phyloP scores from a whole-genome alignment of 2,888 invertebrate genomes.

The Drosophila neonasuta region DNA sequence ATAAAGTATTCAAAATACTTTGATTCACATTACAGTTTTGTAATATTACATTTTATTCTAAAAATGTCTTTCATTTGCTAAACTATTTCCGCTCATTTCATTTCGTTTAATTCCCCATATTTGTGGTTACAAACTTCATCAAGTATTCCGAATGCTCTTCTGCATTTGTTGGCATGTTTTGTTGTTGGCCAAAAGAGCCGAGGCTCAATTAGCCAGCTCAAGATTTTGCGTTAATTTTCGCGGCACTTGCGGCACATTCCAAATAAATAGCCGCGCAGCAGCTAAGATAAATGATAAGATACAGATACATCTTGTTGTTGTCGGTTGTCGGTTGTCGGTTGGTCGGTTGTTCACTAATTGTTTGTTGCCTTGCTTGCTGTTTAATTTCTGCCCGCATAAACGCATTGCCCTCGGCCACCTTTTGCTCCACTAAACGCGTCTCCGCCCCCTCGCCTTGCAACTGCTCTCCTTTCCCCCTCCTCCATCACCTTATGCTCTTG shows the following conservation, averaged over 20 bases:
- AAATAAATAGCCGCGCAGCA: constrained; percentile 61
- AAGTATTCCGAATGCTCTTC: constrained; percentile 13
- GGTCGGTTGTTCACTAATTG: constrained; percentile 60
- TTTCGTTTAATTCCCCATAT: too few species aligned
- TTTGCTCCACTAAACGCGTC: constrained; percentile 64
- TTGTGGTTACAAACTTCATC: too few species aligned
- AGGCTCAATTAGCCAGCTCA: constrained; percentile 62
- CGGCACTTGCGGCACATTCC: constrained; percentile 75
- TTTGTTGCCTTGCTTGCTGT: constrained; percentile 68
- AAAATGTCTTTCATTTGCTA: too few species aligned
- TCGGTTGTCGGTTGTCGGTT: constrained; percentile 4
- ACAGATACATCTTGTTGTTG: constrained; percentile 20
- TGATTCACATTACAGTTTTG: too few species aligned
- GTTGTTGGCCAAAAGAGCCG: constrained; percentile 36
- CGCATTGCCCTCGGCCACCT: constrained; percentile 70
- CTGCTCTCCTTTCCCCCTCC: neutral
- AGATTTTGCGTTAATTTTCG: constrained; percentile 72
- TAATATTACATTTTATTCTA: too few species aligned
- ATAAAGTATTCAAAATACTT: neutral
- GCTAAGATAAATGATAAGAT: constrained; percentile 72
- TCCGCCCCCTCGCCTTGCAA: neutral
- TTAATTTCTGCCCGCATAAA: constrained; percentile 75
- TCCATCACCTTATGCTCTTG: neutral
- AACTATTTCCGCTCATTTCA: too few species aligned
- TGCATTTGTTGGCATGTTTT: constrained; percentile 8